These are phyloP conservation scores for Pseudomyrmex dendroicus DNA, from an alignment of 1,140 invertebrate genomes.

Conservation along the genomic window DNA sequence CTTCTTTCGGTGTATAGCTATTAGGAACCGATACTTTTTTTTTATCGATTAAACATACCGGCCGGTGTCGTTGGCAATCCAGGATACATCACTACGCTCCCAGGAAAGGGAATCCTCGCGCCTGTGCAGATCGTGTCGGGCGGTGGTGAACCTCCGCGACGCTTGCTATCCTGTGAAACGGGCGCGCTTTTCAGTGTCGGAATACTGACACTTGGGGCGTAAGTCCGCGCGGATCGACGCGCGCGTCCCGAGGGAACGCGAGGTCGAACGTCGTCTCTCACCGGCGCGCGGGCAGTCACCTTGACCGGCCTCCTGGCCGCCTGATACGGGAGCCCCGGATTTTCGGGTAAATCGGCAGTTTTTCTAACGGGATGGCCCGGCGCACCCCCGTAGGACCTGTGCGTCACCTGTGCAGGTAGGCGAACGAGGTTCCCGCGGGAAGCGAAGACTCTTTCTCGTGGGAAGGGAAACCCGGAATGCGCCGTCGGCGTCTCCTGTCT, in stretches of 20 bases:
- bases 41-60: conserved; percentile 31
- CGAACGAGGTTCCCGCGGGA: neutral
- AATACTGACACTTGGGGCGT: conserved; percentile 20
- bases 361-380: conserved; percentile 75
- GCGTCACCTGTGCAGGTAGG: conserved; percentile 38
- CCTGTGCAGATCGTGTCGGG: neutral
- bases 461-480: neutral
- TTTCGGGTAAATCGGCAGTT: conserved; percentile 81
- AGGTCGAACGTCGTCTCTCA: neutral
- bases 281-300: conserved; percentile 40
- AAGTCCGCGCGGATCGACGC: neutral
- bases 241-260: conserved; percentile 52
- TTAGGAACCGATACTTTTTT: neutral
- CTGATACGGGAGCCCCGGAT: conserved; percentile 79
- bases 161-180: conserved; percentile 80
- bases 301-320: conserved; percentile 68
- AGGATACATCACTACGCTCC: neutral
- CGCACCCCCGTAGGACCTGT: conserved; percentile 66
- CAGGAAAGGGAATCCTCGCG: conserved; percentile 20
- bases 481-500: neutral
- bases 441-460: neutral
- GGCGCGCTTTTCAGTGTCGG: conserved; percentile 76
- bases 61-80: conserved; percentile 30
- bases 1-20: no score
- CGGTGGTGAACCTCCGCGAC: conserved; percentile 43